phyloP scores from a whole-genome alignment of 2,888 invertebrate species.

The Zaprionus lineosus region DNA sequence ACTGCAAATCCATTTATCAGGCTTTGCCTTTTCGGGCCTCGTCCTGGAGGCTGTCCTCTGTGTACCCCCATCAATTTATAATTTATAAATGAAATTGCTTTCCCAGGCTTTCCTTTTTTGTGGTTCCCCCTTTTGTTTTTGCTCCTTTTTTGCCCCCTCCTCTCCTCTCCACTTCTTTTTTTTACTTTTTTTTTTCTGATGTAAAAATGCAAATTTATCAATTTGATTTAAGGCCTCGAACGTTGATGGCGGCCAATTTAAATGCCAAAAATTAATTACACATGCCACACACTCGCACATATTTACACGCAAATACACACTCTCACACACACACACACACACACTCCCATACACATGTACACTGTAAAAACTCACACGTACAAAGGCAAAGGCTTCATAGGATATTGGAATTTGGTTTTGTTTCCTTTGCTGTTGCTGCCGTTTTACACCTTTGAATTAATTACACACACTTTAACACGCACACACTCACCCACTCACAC shows the following conservation, averaged over 20 bases:
- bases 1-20: constrained; percentile 20
- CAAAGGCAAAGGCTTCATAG: too few species aligned
- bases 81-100: constrained; percentile 72
- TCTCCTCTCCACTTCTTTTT: background rate
- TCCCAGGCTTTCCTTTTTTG: constrained; percentile 36
- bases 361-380: constrained; percentile 1
- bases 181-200: constrained; percentile 4
- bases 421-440: constrained; percentile 19
- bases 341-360: too few species aligned
- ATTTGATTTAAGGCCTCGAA: constrained; percentile 64
- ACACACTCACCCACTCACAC: constrained; percentile 14
- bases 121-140: constrained; percentile 15
- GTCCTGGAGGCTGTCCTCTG: constrained; percentile 2
- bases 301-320: constrained; percentile 10
- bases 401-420: too few species aligned
- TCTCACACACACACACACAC: constrained; percentile 5
- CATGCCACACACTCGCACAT: constrained; percentile 41
- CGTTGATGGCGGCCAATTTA: constrained; percentile 63
- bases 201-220: constrained; percentile 65
- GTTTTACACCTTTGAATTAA: constrained; percentile 31
- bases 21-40: constrained; percentile 12
- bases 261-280: constrained; percentile 71
- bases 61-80: constrained; percentile 62
- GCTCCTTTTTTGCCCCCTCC: background rate
- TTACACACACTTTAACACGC: constrained; percentile 12